A percentile compares a stretch with the other conserved stretches of the same genome.
These are phyloP conservation scores for Metridium senile DNA, from an alignment of 92 coral and sea anemone species.

Conservation along the genomic window DNA sequence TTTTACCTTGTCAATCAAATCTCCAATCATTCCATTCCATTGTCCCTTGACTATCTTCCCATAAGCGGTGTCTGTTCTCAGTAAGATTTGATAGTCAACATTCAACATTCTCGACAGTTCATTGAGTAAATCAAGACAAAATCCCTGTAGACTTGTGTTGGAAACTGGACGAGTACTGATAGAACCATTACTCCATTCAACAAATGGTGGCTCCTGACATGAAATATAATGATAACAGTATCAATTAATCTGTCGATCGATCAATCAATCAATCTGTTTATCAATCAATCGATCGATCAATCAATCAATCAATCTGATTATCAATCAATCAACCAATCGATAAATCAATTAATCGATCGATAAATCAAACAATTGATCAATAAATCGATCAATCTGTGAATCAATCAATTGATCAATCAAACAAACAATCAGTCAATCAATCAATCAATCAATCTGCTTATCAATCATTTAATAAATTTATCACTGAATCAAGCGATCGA, in stretches of 20 bases:
- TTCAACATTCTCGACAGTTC: constrained; percentile 53
- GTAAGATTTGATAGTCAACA: constrained; percentile 62
- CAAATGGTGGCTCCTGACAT: constrained; percentile 77
- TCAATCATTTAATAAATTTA: too few relatives aligned
- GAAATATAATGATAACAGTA: not conserved
- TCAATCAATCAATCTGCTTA: too few relatives aligned
- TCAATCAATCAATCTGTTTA: not conserved
- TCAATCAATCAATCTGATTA: not conserved
- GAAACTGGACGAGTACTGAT: constrained; percentile 53
- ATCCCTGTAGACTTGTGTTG: constrained; percentile 72
- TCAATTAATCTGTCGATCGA: not conserved
- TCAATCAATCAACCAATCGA: not conserved
- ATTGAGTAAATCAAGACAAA: constrained; percentile 74
- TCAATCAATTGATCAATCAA: not conserved
- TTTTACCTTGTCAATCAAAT: constrained; percentile 49
- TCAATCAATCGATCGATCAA: not conserved
- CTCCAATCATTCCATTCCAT: constrained; percentile 49
- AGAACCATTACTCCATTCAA: constrained; percentile 62
- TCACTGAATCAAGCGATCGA: too few relatives aligned
- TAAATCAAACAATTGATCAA: not conserved
- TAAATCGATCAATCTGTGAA: not conserved
- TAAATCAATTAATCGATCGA: not conserved
- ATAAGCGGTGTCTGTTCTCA: constrained; percentile 53
- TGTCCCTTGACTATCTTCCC: constrained; percentile 38
- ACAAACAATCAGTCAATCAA: too few relatives aligned